Evolutionary conservation across 2,113 vertebrate genomes (phyloP).

Genomic region (Miniopterus natalensis): DNA sequence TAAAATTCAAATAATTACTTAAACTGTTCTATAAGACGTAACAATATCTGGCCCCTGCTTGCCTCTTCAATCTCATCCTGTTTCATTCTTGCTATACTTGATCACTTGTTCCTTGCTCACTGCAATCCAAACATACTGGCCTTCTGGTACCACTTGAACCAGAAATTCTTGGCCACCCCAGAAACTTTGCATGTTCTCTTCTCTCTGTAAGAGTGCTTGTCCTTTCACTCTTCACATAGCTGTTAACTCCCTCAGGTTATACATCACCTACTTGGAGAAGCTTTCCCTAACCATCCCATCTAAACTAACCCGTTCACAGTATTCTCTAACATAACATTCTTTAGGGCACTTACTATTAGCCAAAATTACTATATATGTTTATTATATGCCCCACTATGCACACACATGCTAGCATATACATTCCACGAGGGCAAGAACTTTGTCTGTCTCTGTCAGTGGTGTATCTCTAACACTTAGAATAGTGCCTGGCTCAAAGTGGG

Average conservation of each 20-base stretch:
- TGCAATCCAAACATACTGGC: not conserved
- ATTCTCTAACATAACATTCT: constrained; percentile 45
- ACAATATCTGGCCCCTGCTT: not conserved
- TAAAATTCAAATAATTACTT: constrained; percentile 37
- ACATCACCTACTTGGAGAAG: not conserved
- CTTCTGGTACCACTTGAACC: not conserved
- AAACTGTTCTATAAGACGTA: not conserved
- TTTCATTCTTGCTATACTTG: not conserved
- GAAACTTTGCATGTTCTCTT: not conserved
- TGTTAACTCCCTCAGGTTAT: not conserved
- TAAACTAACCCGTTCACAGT: not conserved
- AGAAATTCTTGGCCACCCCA: not conserved
- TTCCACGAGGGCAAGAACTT: not conserved
- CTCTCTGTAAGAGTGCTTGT: not conserved
- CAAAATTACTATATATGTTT: constrained; percentile 38
- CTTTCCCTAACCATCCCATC: not conserved
- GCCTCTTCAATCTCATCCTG: not conserved
- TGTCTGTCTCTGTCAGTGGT: constrained; percentile 32
- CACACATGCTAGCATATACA: not conserved
- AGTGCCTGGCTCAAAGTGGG: not conserved
- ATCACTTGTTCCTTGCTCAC: not conserved
- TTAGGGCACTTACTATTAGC: not conserved
- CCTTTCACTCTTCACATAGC: not conserved
- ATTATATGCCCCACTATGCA: not conserved
- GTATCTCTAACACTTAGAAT: not conserved